Percentiles rank a stretch among this genome's conserved stretches.
Conservation (phyloP, 2,113 vertebrate genomes). For the Cololabis saira region DNA sequence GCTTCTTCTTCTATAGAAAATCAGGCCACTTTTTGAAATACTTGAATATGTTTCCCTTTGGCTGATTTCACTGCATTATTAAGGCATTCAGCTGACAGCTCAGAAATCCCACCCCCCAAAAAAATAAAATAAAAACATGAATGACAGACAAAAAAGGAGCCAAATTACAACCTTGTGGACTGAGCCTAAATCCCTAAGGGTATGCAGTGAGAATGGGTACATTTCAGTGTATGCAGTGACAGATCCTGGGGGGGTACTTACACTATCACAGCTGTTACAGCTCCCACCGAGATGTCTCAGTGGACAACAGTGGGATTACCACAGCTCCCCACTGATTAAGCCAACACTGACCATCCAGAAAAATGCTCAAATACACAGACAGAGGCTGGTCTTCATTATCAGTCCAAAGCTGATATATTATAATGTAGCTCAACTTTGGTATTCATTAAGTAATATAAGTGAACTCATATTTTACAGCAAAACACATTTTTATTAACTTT, state of each 20-base stretch:
- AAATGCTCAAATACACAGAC: slow-evolving; percentile 20
- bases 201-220: slow-evolving; percentile 12
- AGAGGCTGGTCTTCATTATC: slow-evolving; percentile 2
- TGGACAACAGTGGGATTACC: slow-evolving; percentile 36
- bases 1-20: slow-evolving; percentile 2
- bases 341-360: slow-evolving; percentile 18
- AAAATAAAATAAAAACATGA: slow-evolving; percentile 6
- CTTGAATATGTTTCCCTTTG: not conserved
- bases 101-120: not conserved
- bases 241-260: slow-evolving; percentile 48
- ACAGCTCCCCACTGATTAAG: slow-evolving; percentile 48
- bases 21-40: slow-evolving; percentile 21
- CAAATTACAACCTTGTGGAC: slow-evolving; percentile 5
- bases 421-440: not conserved
- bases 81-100: not conserved
- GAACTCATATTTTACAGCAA: not conserved
- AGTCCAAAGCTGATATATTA: slow-evolving; percentile 10
- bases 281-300: slow-evolving; percentile 58
- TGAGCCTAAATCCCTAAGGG: not conserved
- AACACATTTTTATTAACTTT: not conserved
- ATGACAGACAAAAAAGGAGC: slow-evolving; percentile 18
- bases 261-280: slow-evolving; percentile 66
- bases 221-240: slow-evolving; percentile 26
- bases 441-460: slow-evolving; percentile 23
- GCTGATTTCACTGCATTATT: not conserved